A percentile compares a stretch with the other conserved stretches of the same genome.
phyloP scores from a whole-genome alignment of 1,140 invertebrate species.

The Scaptomyza hsui region DNA sequence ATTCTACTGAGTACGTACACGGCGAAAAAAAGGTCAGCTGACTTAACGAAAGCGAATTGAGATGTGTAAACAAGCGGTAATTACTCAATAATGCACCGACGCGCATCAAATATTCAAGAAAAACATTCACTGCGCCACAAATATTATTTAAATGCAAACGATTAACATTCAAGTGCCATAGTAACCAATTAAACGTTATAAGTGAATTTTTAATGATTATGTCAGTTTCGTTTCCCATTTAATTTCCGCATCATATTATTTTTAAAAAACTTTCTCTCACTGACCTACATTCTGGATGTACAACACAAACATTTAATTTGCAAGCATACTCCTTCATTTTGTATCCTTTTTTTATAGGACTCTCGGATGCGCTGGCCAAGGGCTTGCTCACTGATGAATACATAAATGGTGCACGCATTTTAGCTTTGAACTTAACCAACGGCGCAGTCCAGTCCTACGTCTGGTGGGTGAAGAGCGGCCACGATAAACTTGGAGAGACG shows the following conservation, averaged over 20 bases:
- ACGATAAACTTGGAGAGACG: constrained; percentile 82
- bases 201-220: constrained; percentile 29
- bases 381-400: constrained; percentile 86
- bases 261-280: constrained; percentile 8
- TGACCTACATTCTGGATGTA: constrained; percentile 29
- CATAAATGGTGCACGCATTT: constrained; percentile 86
- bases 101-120: too few relatives aligned
- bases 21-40: neutral
- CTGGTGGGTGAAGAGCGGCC: constrained; percentile 85
- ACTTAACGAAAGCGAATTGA: neutral
- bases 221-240: constrained; percentile 21
- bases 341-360: constrained; percentile 71
- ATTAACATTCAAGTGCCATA: neutral
- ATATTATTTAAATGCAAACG: constrained; percentile 19
- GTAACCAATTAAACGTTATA: constrained; percentile 21
- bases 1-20: too few relatives aligned
- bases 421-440: constrained; percentile 87
- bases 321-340: neutral
- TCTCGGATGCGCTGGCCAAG: constrained; percentile 86
- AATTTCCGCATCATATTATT: constrained; percentile 17
- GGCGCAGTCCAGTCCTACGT: constrained; percentile 85
- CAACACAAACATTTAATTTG: constrained; percentile 6
- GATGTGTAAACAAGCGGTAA: neutral
- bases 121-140: constrained; percentile 10
- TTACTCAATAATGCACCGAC: constrained; percentile 1